A percentile compares a stretch with the other conserved stretches of the same genome.
phyloP scores from a whole-genome alignment of 1,140 invertebrate genomes.

The Ceratina japonica region DNA sequence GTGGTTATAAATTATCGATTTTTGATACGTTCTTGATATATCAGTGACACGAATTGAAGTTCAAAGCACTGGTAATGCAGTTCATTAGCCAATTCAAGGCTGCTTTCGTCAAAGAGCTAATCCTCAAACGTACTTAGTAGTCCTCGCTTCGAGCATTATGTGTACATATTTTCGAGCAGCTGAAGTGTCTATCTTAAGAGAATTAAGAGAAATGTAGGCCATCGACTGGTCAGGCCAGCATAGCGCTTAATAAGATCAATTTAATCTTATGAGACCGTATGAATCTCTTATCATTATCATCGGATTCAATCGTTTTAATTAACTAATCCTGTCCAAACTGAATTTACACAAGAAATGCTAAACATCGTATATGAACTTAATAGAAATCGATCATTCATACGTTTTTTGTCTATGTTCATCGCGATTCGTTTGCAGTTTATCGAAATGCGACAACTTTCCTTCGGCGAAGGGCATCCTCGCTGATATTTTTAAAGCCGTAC shows the following conservation, averaged over 20 bases:
- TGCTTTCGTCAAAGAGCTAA: background rate
- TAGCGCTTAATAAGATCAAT: conserved; percentile 25
- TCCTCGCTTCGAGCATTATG: background rate
- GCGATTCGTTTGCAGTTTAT: background rate
- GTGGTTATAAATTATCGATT: no score
- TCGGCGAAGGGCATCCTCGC: background rate
- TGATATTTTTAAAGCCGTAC: background rate
- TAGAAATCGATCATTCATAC: no score
- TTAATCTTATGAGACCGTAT: conserved; percentile 26
- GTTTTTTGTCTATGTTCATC: no score
- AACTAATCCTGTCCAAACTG: background rate
- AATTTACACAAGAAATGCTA: background rate
- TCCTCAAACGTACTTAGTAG: background rate
- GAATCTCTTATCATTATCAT: conserved; percentile 13
- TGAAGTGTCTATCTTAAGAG: conserved; percentile 7
- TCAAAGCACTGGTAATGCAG: background rate
- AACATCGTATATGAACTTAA: no score
- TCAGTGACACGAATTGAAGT: no score
- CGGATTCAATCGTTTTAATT: conserved; percentile 5
- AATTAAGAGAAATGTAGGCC: conserved; percentile 28
- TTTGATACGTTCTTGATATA: no score
- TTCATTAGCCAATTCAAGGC: background rate
- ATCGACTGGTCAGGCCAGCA: background rate
- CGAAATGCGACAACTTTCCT: background rate
- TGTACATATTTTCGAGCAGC: background rate